Conservation (phyloP, 2,888 invertebrate species). For the Volucella inflata region DNA sequence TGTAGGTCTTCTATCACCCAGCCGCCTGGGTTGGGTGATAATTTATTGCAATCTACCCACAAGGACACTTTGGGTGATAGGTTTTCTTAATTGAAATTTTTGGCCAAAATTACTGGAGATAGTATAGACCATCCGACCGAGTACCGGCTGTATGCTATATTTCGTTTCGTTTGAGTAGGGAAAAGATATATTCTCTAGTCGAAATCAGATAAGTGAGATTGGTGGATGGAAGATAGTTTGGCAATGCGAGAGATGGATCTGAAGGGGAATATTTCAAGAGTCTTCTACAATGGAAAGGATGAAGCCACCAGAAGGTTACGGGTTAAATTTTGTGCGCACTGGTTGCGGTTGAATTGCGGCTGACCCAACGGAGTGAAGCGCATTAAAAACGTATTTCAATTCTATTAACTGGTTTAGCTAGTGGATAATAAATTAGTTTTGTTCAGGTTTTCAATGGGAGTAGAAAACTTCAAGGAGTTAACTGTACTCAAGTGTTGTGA, state of each 20-base stretch:
- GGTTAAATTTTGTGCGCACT: constrained; percentile 36
- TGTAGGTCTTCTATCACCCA: background rate
- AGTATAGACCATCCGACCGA: background rate
- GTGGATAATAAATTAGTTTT: constrained; percentile 55
- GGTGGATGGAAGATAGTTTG: background rate
- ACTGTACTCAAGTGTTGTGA: background rate
- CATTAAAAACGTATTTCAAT: constrained; percentile 63
- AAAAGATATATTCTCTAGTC: constrained; percentile 38
- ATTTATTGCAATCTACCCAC: constrained; percentile 69
- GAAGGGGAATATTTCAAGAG: background rate
- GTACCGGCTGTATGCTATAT: no score
- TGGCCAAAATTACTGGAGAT: constrained; percentile 44
- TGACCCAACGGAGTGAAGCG: constrained; percentile 10
- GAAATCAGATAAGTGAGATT: constrained; percentile 46
- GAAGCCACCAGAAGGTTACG: constrained; percentile 18
- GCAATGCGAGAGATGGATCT: background rate
- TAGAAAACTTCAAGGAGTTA: background rate
- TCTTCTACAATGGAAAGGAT: background rate
- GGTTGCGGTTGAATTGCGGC: constrained; percentile 57
- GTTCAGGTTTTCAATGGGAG: background rate
- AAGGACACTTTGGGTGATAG: constrained; percentile 69
- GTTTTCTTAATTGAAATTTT: constrained; percentile 69
- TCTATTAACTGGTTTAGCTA: constrained; percentile 55
- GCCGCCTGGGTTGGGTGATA: constrained; percentile 32
- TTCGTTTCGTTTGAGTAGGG: constrained; percentile 31